These are phyloP conservation scores for Megaustenia siamemsis DNA, from an alignment of 2,888 invertebrate genomes.

Conservation along the genomic window DNA sequence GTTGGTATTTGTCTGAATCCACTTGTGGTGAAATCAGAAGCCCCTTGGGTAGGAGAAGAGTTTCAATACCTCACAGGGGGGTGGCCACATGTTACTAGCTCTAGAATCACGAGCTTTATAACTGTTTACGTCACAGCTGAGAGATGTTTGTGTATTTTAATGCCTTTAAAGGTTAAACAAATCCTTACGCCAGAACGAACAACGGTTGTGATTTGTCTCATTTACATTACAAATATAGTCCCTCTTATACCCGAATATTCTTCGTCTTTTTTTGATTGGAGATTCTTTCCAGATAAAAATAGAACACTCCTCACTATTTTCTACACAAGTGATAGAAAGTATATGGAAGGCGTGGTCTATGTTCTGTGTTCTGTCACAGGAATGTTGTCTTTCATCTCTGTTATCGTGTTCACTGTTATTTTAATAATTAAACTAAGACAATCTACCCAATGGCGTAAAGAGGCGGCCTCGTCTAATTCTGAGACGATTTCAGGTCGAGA, in stretches of 20 bases:
- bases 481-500: neutral
- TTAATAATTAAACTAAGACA: neutral
- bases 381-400: neutral
- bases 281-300: neutral
- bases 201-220: neutral
- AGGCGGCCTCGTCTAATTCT: neutral
- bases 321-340: neutral
- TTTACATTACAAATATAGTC: neutral
- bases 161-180: neutral
- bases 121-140: neutral
- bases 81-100: neutral
- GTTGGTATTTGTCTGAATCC: neutral
- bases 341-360: neutral
- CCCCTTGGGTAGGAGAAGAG: neutral
- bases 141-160: neutral
- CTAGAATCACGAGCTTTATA: no score
- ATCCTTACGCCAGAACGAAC: neutral
- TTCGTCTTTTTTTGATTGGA: neutral
- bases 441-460: neutral
- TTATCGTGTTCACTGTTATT: neutral
- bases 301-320: neutral
- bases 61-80: neutral
- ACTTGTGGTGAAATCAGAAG: neutral
- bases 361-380: neutral
- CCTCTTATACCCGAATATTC: slow-evolving; percentile 1